phyloP scores from a whole-genome alignment of 2,888 invertebrate species.

The Apotomis turbidana region DNA sequence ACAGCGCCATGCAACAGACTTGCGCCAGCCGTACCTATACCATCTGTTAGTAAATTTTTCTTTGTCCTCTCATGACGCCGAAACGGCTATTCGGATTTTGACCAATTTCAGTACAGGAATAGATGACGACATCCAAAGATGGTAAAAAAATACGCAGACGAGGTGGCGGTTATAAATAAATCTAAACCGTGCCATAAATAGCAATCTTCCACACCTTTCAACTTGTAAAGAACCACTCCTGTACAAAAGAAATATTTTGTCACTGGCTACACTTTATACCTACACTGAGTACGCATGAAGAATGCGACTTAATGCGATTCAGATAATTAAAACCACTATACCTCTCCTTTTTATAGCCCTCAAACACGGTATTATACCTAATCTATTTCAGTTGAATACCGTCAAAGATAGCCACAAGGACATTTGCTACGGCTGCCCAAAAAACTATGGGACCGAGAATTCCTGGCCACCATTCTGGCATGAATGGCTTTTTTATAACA shows the following conservation, averaged over 20 bases:
- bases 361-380: slow-evolving; percentile 38
- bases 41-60: no score
- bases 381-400: slow-evolving; percentile 61
- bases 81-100: no score
- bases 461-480: slow-evolving; percentile 63
- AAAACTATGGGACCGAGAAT: slow-evolving; percentile 75
- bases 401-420: slow-evolving; percentile 62
- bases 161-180: no score
- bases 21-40: no score
- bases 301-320: slow-evolving; percentile 4
- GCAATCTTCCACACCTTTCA: not conserved
- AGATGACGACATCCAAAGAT: no score
- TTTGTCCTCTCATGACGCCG: no score
- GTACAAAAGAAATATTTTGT: not conserved
- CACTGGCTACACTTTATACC: not conserved
- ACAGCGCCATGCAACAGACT: no score
- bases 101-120: no score
- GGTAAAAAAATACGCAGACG: no score
- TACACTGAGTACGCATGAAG: slow-evolving; percentile 2
- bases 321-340: slow-evolving; percentile 25
- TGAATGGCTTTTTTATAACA: slow-evolving; percentile 52
- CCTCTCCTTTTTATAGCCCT: slow-evolving; percentile 15
- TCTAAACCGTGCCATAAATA: no score
- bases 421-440: slow-evolving; percentile 72
- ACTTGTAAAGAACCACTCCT: not conserved